These are phyloP conservation scores for Pelodiscus sinensis DNA, from an alignment of 2,113 vertebrate genomes.

Conservation along the genomic window DNA sequence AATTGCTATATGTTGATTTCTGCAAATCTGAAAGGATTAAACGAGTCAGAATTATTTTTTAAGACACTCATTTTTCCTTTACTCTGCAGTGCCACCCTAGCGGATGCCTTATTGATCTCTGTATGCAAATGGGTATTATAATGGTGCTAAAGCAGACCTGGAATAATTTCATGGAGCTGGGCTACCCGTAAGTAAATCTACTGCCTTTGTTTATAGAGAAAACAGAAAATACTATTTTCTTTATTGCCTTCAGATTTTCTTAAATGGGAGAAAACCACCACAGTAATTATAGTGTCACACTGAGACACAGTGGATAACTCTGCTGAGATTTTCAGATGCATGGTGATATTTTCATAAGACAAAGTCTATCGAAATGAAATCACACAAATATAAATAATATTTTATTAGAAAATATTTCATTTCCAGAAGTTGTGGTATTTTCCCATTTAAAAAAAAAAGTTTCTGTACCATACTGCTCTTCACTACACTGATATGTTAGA, in stretches of 20 bases:
- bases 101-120: constrained; percentile 98
- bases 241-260: background rate
- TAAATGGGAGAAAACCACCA: background rate
- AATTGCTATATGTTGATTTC: background rate
- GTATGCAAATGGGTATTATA: constrained; percentile 98
- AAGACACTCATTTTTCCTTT: constrained; percentile 13
- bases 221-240: background rate
- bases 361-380: background rate
- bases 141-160: constrained; percentile 98
- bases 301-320: accelerated
- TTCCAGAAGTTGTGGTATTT: background rate
- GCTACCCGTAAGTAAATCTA: constrained; percentile 89
- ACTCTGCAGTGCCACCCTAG: constrained; percentile 92
- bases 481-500: background rate
- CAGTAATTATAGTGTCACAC: background rate
- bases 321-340: background rate
- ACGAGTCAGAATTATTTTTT: background rate
- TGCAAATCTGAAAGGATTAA: background rate
- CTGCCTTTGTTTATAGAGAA: background rate
- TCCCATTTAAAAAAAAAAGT: background rate
- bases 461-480: background rate
- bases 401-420: background rate
- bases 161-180: constrained; percentile 98
- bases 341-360: background rate
- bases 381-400: background rate